Conservation (phyloP, 2,113 vertebrate genomes). For the Chelonoidis abingdonii region DNA sequence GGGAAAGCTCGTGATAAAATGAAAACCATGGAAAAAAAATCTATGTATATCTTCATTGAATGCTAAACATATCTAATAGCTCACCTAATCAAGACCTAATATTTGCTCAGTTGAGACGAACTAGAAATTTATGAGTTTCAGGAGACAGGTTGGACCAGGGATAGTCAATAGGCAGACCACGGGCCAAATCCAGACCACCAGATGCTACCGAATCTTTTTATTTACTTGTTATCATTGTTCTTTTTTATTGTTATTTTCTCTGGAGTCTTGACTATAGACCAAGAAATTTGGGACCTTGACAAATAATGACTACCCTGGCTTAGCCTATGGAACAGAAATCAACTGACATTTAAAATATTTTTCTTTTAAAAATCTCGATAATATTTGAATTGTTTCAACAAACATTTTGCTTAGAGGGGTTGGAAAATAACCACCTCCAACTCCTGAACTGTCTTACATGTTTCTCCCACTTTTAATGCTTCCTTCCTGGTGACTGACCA, state of each 20-base stretch:
- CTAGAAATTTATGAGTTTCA: constrained; percentile 15
- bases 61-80: constrained; percentile 69
- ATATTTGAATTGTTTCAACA: neutral
- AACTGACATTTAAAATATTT: neutral
- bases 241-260: too few species aligned
- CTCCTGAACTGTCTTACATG: neutral
- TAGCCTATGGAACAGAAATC: neutral
- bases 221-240: too few species aligned
- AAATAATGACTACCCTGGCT: too few species aligned
- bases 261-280: too few species aligned
- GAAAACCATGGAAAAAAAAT: constrained; percentile 52
- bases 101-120: constrained; percentile 42
- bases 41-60: constrained; percentile 71
- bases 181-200: too few species aligned
- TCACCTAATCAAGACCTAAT: constrained; percentile 66
- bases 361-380: neutral
- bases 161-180: neutral
- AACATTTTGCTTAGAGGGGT: neutral
- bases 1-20: constrained; percentile 75
- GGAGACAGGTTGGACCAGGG: neutral
- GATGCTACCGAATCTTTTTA: too few species aligned
- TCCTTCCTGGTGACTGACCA: neutral
- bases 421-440: neutral
- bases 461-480: neutral
- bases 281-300: too few species aligned